A percentile compares a stretch with the other conserved stretches of the same genome.
phyloP scores from a whole-genome alignment of 2,888 invertebrate genomes.

The Drosophila melanosoma region DNA sequence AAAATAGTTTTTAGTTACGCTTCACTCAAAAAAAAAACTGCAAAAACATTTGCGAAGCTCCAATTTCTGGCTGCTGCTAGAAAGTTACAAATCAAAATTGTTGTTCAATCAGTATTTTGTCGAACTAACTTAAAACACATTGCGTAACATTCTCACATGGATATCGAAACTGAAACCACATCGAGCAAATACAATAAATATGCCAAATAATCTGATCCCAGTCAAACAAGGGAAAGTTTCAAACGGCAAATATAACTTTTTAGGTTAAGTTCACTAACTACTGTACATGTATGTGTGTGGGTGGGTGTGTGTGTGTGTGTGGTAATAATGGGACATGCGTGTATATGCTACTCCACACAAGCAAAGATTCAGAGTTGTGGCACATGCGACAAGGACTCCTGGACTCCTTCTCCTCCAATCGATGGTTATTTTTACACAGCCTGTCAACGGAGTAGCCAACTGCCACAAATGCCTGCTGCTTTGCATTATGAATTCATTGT shows the following conservation, averaged over 20 bases:
- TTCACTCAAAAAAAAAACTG: background rate
- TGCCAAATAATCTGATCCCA: background rate
- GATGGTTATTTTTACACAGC: slow-evolving; percentile 54
- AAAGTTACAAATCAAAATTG: background rate
- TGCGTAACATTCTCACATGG: slow-evolving; percentile 9
- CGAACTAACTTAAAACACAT: background rate
- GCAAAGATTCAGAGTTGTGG: slow-evolving; percentile 10
- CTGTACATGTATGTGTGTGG: background rate
- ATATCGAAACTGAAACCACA: background rate
- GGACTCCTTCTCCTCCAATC: slow-evolving; percentile 70
- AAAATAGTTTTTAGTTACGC: background rate
- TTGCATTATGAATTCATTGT: slow-evolving; percentile 49
- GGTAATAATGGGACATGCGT: slow-evolving; percentile 18
- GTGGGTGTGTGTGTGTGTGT: too few relatives aligned
- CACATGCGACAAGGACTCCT: slow-evolving; percentile 49
- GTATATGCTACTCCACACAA: slow-evolving; percentile 37
- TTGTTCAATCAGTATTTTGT: background rate
- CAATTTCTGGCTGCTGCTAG: background rate
- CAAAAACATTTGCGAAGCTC: background rate
- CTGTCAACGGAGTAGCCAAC: slow-evolving; percentile 14
- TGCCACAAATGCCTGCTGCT: background rate
- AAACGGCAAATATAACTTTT: slow-evolving; percentile 27
- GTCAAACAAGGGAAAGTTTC: slow-evolving; percentile 25
- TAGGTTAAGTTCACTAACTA: slow-evolving; percentile 14
- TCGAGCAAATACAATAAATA: background rate